A percentile compares a stretch with the other conserved stretches of the same genome.
Evolutionary conservation across 2,797 vertebrate genomes (phyloP).

Genomic region (Manis javanica): DNA sequence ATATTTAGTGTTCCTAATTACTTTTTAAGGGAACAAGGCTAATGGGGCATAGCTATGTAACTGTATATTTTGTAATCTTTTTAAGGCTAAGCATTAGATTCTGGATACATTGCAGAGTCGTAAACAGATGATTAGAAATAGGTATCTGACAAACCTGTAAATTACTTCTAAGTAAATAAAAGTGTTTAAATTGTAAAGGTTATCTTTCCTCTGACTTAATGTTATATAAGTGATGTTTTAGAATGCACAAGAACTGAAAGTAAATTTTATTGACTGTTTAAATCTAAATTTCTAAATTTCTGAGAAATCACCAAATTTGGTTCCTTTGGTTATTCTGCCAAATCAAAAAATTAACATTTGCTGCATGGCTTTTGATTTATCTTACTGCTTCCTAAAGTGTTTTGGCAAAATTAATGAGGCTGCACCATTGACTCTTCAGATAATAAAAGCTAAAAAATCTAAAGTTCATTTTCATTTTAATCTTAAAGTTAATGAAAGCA

Average conservation of each 20-base stretch:
- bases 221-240: neutral
- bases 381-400: conserved; percentile 5
- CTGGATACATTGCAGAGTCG: neutral
- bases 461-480: conserved; percentile 48
- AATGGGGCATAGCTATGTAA: neutral
- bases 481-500: conserved; percentile 32
- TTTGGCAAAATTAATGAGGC: conserved; percentile 28
- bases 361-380: neutral
- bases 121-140: neutral
- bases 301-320: neutral
- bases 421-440: neutral
- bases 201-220: neutral
- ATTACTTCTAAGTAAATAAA: neutral
- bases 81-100: neutral
- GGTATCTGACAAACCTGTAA: neutral
- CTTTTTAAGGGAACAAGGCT: neutral
- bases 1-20: neutral
- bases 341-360: conserved; percentile 27
- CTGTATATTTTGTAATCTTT: neutral
- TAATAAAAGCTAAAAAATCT: conserved; percentile 9
- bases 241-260: neutral
- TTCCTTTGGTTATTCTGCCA: neutral
- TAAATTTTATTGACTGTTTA: conserved; percentile 21
- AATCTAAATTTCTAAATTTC: conserved; percentile 4
- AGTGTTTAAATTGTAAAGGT: neutral